phyloP scores from a whole-genome alignment of 1,140 invertebrate species.

The Augochlora pura region DNA sequence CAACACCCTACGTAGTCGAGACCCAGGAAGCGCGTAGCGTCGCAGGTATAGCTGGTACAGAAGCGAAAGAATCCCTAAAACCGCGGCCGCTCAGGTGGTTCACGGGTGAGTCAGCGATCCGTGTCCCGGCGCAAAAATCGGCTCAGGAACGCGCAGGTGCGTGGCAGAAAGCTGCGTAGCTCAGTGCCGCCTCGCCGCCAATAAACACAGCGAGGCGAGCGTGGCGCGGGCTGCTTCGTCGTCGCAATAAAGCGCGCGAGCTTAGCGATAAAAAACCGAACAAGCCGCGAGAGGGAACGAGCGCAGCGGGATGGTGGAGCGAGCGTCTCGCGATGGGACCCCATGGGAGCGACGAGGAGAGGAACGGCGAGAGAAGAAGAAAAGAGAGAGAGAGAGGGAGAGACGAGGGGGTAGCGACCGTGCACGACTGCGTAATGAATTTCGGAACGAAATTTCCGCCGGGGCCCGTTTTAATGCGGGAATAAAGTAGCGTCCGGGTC shows the following conservation, averaged over 20 bases:
- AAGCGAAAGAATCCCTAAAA: no score
- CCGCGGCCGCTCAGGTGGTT: no score
- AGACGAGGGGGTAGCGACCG: not conserved
- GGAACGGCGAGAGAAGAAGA: no score
- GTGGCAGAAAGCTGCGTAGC: not conserved
- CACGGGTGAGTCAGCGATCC: no score
- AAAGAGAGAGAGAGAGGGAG: no score
- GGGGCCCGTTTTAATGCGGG: constrained; percentile 72
- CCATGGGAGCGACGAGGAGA: not conserved
- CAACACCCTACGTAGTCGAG: no score
- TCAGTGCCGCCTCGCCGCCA: not conserved
- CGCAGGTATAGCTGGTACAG: no score
- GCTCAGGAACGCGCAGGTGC: not conserved
- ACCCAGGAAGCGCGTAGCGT: no score
- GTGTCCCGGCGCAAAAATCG: no score
- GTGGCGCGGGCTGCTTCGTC: not conserved
- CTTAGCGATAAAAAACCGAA: constrained; percentile 53
- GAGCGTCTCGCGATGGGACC: not conserved
- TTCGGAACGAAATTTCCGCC: constrained; percentile 67
- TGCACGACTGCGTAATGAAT: constrained; percentile 63
- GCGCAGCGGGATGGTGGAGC: constrained; percentile 4
- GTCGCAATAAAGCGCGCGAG: constrained; percentile 48
- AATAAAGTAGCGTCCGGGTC: constrained; percentile 78
- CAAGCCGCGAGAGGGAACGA: constrained; percentile 29
- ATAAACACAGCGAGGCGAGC: not conserved